Percentiles rank a stretch among this genome's conserved stretches.
These are phyloP conservation scores for Lithophane semibrunnea DNA, from an alignment of 2,888 invertebrate genomes.

Conservation along the genomic window DNA sequence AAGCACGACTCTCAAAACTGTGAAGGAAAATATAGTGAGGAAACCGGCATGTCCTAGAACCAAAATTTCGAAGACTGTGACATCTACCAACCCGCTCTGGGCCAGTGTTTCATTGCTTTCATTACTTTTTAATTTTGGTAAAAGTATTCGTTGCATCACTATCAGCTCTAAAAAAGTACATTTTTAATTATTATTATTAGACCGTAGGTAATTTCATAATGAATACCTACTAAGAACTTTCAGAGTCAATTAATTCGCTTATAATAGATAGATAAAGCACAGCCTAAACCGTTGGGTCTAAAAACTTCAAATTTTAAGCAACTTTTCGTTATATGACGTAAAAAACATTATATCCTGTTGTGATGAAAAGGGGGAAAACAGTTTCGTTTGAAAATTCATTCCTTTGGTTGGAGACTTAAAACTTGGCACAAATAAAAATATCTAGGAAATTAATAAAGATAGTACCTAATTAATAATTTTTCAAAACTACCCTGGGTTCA, in stretches of 20 bases:
- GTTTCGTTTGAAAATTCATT: background rate
- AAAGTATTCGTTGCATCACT: background rate
- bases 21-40: background rate
- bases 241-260: too few relatives aligned
- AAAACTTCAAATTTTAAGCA: background rate
- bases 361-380: background rate
- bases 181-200: background rate
- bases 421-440: background rate
- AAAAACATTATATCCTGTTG: background rate
- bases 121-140: too few relatives aligned
- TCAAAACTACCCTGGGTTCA: background rate
- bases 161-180: background rate
- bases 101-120: background rate
- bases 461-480: background rate
- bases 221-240: too few relatives aligned
- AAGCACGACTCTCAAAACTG: background rate
- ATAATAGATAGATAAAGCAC: too few relatives aligned
- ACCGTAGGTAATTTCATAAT: background rate
- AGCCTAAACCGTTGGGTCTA: background rate
- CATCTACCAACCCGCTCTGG: background rate
- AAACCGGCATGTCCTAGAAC: background rate
- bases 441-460: background rate
- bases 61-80: background rate
- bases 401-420: background rate
- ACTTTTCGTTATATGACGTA: background rate